Base-by-base conservation (phyloP, 2,113 vertebrate species). In the Dipodomys ordii region DNA sequence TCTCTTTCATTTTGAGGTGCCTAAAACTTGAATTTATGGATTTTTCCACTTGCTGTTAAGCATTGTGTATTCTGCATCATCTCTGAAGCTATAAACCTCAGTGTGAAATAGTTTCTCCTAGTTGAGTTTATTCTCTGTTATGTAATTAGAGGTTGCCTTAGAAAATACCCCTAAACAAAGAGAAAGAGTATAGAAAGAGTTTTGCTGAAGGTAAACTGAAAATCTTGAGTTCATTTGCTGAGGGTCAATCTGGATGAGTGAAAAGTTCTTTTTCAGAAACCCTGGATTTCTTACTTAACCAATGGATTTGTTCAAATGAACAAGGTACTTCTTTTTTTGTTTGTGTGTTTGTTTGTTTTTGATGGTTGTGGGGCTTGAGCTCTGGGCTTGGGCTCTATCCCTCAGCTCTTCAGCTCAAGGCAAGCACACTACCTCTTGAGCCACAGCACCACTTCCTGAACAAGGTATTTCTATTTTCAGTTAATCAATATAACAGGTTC, bases 21-120 rank as follows among this genome's bases (percentile, higher is more conserved):
- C 23, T 86, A 67, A 82, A 87, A 79, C 82, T 95, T 35, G 0
- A 53, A 22, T 69, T 95, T 32, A 80, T 88, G 44, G 4, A 77
- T 32, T 89, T 94, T 95, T 32, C 22, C 60, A 22, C 28, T 94
- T 85, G 78, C 65, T 11, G 19, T 73, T 85, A 79, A 90, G n/a
- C 44, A 35, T 72, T 78, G 7, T 72, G 35, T 83, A 93, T 67
- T 96, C 93, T 82, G 35, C 28, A 13, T 94, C 84, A 92, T 79
- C n/a, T 57, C 90, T 84, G 53, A 90, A 87, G 32, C 13, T 44
- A 67, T 39, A 71, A 94, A 49, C 3, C 1, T 93, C 64, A 82
- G 23, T 69, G 84, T 79, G 35, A 95, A 87, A 25, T 91, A 64
- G 32, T 68, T 96, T 79, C 10, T 74, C 22, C 27, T 60, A 44